Conservation (phyloP, 2,797 vertebrate genomes). For the Melanotaenia pygmaea region DNA sequence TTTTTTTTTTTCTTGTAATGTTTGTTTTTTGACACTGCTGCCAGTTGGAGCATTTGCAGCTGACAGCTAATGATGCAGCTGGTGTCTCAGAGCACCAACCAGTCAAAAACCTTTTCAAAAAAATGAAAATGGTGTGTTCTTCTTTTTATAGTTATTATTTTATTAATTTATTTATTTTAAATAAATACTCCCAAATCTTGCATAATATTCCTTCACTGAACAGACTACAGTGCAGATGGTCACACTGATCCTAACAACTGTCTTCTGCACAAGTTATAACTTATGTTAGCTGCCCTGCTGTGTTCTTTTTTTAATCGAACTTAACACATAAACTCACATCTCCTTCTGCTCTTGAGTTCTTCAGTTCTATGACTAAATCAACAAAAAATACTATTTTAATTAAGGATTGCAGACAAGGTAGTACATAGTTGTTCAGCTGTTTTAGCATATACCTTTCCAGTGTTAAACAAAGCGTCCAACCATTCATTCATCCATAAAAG, state of each 20-base stretch:
- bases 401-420: background rate
- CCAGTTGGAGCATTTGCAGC: too few relatives aligned
- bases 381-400: background rate
- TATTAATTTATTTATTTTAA: too few relatives aligned
- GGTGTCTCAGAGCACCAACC: too few relatives aligned
- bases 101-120: too few relatives aligned
- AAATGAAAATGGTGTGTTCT: background rate
- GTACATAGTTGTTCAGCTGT: background rate
- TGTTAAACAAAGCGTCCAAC: background rate
- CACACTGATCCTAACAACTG: background rate
- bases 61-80: too few relatives aligned
- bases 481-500: constrained; percentile 4
- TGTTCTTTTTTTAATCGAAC: background rate
- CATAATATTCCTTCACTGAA: background rate
- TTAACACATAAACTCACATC: background rate
- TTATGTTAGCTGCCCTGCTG: background rate
- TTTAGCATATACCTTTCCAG: background rate
- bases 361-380: background rate
- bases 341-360: background rate
- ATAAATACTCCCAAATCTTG: background rate
- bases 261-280: background rate
- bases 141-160: background rate
- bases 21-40: too few relatives aligned
- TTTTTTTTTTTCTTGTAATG: too few relatives aligned
- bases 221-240: background rate